Evolutionary conservation across 2,888 invertebrate species (phyloP), one percentile per base, ranked within the genome.

Genomic region (Cosmopolites sordidus): DNA sequence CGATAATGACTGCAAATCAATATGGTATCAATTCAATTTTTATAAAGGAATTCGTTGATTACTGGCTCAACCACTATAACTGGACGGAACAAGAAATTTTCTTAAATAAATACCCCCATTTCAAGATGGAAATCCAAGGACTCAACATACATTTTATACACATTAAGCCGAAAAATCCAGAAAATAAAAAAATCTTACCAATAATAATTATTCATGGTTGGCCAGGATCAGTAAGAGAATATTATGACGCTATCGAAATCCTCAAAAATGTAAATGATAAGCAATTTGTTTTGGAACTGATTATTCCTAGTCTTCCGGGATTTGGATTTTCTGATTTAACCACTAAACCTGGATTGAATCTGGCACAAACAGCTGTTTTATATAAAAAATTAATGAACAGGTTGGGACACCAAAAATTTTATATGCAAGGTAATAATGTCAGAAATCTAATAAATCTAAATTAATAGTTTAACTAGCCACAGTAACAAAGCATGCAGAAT

Each of bases 221-320:
- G 93, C 92, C 93, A 0, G 91, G 92, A 1, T 89, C 89, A 0
- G 78, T 92, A 1, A 76, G 83, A 12, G 92, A 93, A 73, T 92
- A 91, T 73, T 86, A 86, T 64, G 83, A 84, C 43, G 72, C 88
- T 0, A 83, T 89, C 43, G 88, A 89, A 1, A 82, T 78, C 0
- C 75, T 75, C 0, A 73, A 75, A 39, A 64, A 72, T 0, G 8
- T 12, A 6, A 9, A 11, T 9, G 78, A 75, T 1, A 69, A 75
- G 29, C 73, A 82, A 58, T 83, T 83, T 58, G 83, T 81, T 0
- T 85, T 86, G 62, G 86, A 87, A 69, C 73, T 85, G 48, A 76
- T 86, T 9, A 78, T 79, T 0, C 77, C 76, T 0, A 79, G 79
- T 58, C 64, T 81, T 6, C 81, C 82, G 11, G 76, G 63, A 30